Base-by-base conservation (phyloP, 1,140 invertebrate genomes). In the Stegodyphus mimosarum region DNA sequence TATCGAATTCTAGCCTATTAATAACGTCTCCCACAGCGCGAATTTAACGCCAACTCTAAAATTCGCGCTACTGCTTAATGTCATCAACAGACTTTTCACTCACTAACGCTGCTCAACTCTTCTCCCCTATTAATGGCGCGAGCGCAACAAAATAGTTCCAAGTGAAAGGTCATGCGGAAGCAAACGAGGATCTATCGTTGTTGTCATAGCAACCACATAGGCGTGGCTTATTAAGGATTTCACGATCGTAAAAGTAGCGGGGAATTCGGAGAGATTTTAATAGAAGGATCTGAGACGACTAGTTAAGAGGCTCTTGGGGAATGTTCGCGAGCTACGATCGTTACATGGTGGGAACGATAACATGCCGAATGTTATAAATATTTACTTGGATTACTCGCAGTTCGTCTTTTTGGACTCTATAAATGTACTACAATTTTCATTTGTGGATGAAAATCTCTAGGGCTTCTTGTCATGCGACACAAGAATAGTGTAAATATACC, bases 141-240 rank as follows among this genome's bases (percentile, higher is more conserved):
- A 70, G 77, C 66, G 77, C 66, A 79, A 71, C 77, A 79, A 79
- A 79, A 70, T 79, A 79, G 77, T 79, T 49, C 77, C 18, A 10
- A 55, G 77, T 17, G 77, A 79, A 79, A 79, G 77, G 77, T 79
- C 77, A 71, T 51, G 11, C 67, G 67, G 52, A 52, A 77, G 75
- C 52, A 77, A 77, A 55, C 51, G 67, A 63, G 50, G 77, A 70
- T 55, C 51, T 60, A 33, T 79, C 64, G n/a, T n/a, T 6, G 77
- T 79, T 70, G 11, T 66, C 77, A 18, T 7, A 66, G 77, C 50
- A 70, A 79, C 77, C 0, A 17, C 11, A 64, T 69, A 55, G 77
- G 77, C 67, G 77, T 17, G 67, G 67, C 64, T 79, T 69, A 70
- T 55, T 70, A 70, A 33, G 33, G 63, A 15, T 50, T 66, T 18